These are phyloP conservation scores for Lipotes vexillifer DNA, from an alignment of 2,113 vertebrate species.

Conservation along the genomic window DNA sequence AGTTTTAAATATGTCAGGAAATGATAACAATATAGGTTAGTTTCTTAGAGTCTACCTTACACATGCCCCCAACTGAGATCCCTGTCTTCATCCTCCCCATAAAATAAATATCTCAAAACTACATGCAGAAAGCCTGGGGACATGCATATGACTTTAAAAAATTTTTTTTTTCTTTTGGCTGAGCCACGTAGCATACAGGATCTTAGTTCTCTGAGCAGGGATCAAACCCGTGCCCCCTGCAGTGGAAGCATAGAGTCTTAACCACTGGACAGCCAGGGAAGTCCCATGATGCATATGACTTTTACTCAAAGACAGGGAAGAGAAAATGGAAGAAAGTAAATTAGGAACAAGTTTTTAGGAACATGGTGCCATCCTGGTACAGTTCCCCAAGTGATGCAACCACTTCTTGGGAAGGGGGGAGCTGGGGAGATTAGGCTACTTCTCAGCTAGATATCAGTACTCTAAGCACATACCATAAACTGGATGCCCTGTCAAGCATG, in stretches of 20 bases:
- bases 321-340: background rate
- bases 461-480: background rate
- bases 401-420: background rate
- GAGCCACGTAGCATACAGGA: too few relatives aligned
- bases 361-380: background rate
- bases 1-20: background rate
- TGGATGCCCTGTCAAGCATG: background rate
- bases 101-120: slow-evolving; percentile 11
- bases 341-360: background rate
- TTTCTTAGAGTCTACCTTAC: background rate
- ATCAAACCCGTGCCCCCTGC: too few relatives aligned
- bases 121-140: background rate
- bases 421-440: background rate
- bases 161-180: too few relatives aligned
- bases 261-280: too few relatives aligned
- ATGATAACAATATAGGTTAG: background rate
- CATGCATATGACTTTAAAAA: too few relatives aligned
- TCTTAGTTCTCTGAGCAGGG: too few relatives aligned
- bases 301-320: background rate
- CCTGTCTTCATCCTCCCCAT: background rate
- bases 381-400: background rate
- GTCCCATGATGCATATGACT: background rate
- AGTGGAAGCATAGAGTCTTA: too few relatives aligned
- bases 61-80: background rate
- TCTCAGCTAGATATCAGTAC: background rate